Conservation (phyloP, 2,888 invertebrate genomes). For the Epirrhoe alternata region DNA sequence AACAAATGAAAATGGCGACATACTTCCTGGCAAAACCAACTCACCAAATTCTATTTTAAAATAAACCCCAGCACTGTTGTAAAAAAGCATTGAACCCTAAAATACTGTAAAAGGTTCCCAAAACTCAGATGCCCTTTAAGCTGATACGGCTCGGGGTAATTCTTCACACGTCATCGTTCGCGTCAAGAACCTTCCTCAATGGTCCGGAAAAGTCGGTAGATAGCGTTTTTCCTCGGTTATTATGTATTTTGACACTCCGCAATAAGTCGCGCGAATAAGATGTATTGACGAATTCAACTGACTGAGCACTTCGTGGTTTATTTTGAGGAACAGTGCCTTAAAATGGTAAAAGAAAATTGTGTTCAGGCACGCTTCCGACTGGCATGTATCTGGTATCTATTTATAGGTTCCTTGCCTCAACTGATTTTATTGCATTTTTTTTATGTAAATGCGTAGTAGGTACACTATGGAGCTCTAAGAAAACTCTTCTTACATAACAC, state of each 20-base stretch:
- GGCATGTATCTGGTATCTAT: too few species aligned
- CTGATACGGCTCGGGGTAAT: conserved; percentile 49
- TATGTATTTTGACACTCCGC: conserved; percentile 49
- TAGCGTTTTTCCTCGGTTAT: conserved; percentile 51
- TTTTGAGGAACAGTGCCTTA: background rate
- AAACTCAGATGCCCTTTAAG: conserved; percentile 41
- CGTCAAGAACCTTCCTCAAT: conserved; percentile 51
- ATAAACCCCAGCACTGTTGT: background rate
- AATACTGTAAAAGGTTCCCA: conserved; percentile 34
- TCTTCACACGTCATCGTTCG: conserved; percentile 56
- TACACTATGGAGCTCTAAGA: too few species aligned
- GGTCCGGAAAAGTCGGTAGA: conserved; percentile 55
- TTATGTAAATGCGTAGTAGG: too few species aligned
- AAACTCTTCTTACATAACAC: too few species aligned
- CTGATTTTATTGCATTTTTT: too few species aligned
- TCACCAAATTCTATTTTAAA: background rate
- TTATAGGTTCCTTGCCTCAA: too few species aligned
- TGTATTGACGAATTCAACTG: conserved; percentile 33
- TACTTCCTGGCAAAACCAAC: too few species aligned
- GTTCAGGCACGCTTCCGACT: too few species aligned
- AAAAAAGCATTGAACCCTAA: conserved; percentile 34
- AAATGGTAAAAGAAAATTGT: conserved; percentile 3
- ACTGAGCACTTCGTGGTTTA: conserved; percentile 26
- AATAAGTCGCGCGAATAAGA: conserved; percentile 35
- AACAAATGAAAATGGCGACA: too few species aligned